Percentiles rank a stretch among this genome's conserved stretches.
These are phyloP conservation scores for Proisotoma minuta DNA, from an alignment of 2,888 invertebrate species.

Conservation along the genomic window DNA sequence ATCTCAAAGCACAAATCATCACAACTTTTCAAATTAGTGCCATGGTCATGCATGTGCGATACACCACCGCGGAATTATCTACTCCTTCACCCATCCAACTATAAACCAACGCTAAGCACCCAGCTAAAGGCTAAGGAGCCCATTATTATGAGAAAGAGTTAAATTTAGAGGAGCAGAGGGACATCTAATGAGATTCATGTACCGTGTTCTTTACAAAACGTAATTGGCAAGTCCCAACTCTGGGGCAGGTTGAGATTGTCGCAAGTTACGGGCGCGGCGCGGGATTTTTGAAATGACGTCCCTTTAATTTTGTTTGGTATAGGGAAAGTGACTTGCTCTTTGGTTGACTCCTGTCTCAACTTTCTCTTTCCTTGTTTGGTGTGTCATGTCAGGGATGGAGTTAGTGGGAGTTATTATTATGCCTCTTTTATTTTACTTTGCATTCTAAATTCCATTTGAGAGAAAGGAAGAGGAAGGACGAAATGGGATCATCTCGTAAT, in stretches of 20 bases:
- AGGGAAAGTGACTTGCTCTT: too few relatives aligned
- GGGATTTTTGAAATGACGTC: too few relatives aligned
- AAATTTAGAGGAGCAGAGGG: not conserved
- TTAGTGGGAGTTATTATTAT: conserved; percentile 6
- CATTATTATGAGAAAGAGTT: conserved; percentile 6
- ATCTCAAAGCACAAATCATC: conserved; percentile 46
- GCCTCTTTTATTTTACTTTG: conserved; percentile 2
- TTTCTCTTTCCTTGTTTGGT: too few relatives aligned
- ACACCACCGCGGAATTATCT: conserved; percentile 27
- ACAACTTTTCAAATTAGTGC: conserved; percentile 48
- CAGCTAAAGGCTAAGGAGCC: not conserved
- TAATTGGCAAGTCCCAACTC: too few relatives aligned
- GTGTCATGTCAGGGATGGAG: too few relatives aligned
- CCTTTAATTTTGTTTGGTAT: too few relatives aligned
- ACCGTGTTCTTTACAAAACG: too few relatives aligned
- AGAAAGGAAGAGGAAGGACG: conserved; percentile 19
- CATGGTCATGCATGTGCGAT: conserved; percentile 38
- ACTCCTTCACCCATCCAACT: conserved; percentile 23
- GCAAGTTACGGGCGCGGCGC: too few relatives aligned
- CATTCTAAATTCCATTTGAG: not conserved
- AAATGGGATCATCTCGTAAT: conserved; percentile 46
- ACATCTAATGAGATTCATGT: too few relatives aligned
- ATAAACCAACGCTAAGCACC: conserved; percentile 6
- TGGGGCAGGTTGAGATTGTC: too few relatives aligned
- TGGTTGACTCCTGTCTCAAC: too few relatives aligned